Evolutionary conservation across 2,113 vertebrate genomes (phyloP).

Genomic region (Neoarius graeffei): DNA sequence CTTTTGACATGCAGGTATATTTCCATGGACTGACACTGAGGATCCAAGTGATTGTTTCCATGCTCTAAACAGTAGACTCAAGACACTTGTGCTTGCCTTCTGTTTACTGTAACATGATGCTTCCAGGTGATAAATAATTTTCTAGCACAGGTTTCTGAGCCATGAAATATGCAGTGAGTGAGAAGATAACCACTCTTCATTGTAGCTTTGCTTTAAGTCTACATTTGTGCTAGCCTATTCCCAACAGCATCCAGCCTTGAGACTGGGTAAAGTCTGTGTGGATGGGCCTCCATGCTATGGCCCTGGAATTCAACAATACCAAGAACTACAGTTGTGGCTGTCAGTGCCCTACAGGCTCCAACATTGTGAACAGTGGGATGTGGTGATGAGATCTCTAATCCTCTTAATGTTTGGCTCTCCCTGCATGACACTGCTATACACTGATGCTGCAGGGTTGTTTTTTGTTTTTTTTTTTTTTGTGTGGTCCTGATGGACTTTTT

Average conservation of each 20-base stretch:
- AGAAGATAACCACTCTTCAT: slow-evolving; percentile 22
- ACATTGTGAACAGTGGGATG: slow-evolving; percentile 55
- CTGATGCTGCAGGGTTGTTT: no score
- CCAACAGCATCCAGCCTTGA: not conserved
- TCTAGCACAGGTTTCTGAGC: slow-evolving; percentile 31
- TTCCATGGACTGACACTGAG: not conserved
- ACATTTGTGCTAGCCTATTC: slow-evolving; percentile 15
- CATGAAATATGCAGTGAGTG: slow-evolving; percentile 54
- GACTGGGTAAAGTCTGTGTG: not conserved
- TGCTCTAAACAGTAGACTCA: not conserved
- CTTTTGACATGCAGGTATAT: not conserved
- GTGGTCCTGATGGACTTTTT: not conserved
- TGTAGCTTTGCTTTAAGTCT: slow-evolving; percentile 19
- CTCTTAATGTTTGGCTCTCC: slow-evolving; percentile 57
- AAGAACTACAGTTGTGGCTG: slow-evolving; percentile 46
- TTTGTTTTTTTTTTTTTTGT: not conserved
- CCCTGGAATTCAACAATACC: slow-evolving; percentile 53
- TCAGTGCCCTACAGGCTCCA: slow-evolving; percentile 37
- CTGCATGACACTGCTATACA: not conserved
- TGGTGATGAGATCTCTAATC: slow-evolving; percentile 63
- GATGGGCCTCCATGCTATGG: slow-evolving; percentile 19
- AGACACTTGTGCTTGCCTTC: not conserved
- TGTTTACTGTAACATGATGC: slow-evolving; percentile 49
- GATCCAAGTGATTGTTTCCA: slow-evolving; percentile 3
- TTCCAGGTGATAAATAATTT: slow-evolving; percentile 54